A percentile compares a stretch with the other conserved stretches of the same genome.
phyloP scores from a whole-genome alignment of 1,140 invertebrate species.

The Campoletis sonorensis region DNA sequence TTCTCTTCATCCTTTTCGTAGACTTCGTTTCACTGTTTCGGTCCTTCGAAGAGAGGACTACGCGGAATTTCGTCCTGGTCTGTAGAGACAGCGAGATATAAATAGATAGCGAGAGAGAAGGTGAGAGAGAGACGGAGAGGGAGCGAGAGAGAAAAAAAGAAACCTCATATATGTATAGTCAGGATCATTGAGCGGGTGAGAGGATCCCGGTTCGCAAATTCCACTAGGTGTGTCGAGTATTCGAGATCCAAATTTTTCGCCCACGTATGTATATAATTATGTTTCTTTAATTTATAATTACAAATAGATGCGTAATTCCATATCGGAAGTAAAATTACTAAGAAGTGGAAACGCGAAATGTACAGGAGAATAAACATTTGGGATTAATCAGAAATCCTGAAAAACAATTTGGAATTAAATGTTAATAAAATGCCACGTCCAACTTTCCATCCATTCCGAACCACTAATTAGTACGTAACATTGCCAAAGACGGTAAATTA shows the following conservation, averaged over 20 bases:
- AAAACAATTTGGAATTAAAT: too few species aligned
- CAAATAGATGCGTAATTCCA: too few species aligned
- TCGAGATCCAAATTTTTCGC: slow-evolving; percentile 39
- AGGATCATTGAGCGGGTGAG: slow-evolving; percentile 33
- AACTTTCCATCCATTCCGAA: too few species aligned
- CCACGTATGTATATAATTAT: not conserved
- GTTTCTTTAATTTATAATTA: not conserved
- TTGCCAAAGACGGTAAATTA: too few species aligned
- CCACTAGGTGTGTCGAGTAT: slow-evolving; percentile 52
- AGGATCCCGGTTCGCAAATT: slow-evolving; percentile 51
- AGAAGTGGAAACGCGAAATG: not conserved
- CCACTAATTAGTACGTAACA: too few species aligned
- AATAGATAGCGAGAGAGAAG: slow-evolving; percentile 31
- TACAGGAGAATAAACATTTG: too few species aligned
- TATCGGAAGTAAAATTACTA: too few species aligned
- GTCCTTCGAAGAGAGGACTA: slow-evolving; percentile 32
- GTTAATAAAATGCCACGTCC: too few species aligned
- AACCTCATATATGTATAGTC: slow-evolving; percentile 11
- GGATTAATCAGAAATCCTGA: too few species aligned
- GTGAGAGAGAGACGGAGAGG: too few species aligned
- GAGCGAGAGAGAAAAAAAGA: slow-evolving; percentile 44
- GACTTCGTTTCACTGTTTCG: slow-evolving; percentile 34
- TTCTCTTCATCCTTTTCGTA: slow-evolving; percentile 5
- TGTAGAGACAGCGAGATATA: slow-evolving; percentile 20
- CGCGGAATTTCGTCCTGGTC: slow-evolving; percentile 47